These are phyloP conservation scores for Scaptomyza tumidula DNA, from an alignment of 2,888 invertebrate genomes.

Conservation along the genomic window DNA sequence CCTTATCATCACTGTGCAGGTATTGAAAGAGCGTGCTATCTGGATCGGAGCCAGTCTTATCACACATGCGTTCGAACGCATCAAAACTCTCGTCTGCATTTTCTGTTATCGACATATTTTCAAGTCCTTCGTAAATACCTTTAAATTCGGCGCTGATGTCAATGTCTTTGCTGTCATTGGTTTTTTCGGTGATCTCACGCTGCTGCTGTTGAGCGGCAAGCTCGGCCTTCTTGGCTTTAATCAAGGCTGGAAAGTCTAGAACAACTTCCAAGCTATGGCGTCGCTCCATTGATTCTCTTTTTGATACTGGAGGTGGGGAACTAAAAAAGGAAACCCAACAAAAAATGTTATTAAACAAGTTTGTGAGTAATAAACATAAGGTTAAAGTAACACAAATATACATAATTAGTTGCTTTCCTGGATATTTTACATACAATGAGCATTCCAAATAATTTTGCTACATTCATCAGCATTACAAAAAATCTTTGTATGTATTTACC, in stretches of 20 bases:
- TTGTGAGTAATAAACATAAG: neutral
- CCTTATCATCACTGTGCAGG: constrained; percentile 72
- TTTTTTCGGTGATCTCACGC: neutral
- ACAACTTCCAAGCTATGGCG: constrained; percentile 75
- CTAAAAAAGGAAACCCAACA: constrained; percentile 28
- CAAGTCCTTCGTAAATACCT: neutral
- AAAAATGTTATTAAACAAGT: neutral
- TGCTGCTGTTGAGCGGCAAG: constrained; percentile 15
- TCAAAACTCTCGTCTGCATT: constrained; percentile 79
- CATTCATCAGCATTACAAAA: constrained; percentile 17
- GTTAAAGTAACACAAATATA: constrained; percentile 20
- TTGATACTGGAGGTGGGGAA: constrained; percentile 18
- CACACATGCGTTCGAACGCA: constrained; percentile 82
- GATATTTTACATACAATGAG: constrained; percentile 10
- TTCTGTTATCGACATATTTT: neutral
- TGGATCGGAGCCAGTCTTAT: constrained; percentile 83
- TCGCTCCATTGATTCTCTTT: constrained; percentile 47
- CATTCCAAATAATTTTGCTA: constrained; percentile 25
- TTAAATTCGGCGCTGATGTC: neutral
- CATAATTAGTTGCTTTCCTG: constrained; percentile 7
- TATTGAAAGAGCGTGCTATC: constrained; percentile 82
- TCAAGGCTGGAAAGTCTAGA: constrained; percentile 66
- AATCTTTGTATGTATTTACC: constrained; percentile 73
- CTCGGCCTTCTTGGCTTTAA: constrained; percentile 31
- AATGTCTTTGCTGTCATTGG: neutral